These are phyloP conservation scores for Lordiphosa mommai DNA, from an alignment of 1,140 invertebrate species.

Conservation along the genomic window DNA sequence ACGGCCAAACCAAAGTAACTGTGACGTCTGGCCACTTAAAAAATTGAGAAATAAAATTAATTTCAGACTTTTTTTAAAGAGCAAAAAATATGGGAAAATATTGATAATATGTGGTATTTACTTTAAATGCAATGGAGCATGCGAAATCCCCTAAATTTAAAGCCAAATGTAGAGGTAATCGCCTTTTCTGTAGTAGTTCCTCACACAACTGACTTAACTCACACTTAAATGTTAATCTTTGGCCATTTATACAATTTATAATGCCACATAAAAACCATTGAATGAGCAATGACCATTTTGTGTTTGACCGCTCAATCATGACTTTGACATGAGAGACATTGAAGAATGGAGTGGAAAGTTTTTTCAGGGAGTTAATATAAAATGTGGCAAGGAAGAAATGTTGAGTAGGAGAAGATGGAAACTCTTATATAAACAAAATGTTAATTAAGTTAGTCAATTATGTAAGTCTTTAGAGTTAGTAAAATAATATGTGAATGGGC, in stretches of 20 bases:
- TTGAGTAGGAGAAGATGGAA: background rate
- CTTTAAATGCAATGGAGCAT: conserved; percentile 20
- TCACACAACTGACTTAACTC: background rate
- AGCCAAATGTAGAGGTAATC: conserved; percentile 29
- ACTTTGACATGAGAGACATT: conserved; percentile 1
- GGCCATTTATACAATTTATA: conserved; percentile 11
- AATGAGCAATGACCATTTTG: conserved; percentile 15
- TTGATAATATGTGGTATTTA: conserved; percentile 11
- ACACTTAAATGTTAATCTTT: conserved; percentile 14
- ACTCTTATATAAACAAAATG: background rate
- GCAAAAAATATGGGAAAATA: background rate
- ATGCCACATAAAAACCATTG: background rate
- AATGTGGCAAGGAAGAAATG: too few species aligned
- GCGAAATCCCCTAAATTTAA: conserved; percentile 42
- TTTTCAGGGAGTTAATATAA: conserved; percentile 1
- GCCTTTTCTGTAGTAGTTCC: background rate
- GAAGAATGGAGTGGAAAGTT: background rate
- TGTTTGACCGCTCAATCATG: conserved; percentile 12
- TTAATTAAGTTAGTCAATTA: conserved; percentile 10
- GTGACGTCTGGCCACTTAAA: conserved; percentile 82
- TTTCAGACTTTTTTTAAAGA: conserved; percentile 38
- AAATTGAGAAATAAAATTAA: conserved; percentile 85
- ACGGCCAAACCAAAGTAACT: conserved; percentile 1
- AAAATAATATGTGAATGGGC: too few species aligned
- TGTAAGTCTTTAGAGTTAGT: too few species aligned